Percentiles rank a stretch among this genome's conserved stretches.
Conservation (phyloP, 2,113 vertebrate species). For the Hypocryptadius cinnamomeus region DNA sequence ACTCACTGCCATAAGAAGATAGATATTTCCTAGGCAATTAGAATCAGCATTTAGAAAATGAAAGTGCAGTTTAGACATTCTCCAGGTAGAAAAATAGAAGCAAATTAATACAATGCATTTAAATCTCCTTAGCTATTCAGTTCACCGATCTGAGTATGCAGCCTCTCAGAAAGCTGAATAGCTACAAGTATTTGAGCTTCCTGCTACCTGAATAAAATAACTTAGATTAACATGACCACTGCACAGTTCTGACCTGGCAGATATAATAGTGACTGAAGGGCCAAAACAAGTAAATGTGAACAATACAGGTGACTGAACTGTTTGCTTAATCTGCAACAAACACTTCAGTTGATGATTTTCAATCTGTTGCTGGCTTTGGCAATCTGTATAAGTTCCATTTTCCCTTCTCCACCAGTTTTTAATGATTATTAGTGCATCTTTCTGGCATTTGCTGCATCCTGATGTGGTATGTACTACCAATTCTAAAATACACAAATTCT, state of each 20-base stretch:
- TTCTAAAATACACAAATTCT: background rate
- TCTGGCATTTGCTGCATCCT: background rate
- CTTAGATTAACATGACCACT: background rate
- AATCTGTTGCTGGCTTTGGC: background rate
- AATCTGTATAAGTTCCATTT: background rate
- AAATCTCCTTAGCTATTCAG: background rate
- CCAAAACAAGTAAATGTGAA: background rate
- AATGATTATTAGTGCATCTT: background rate
- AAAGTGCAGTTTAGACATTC: background rate
- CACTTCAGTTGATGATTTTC: background rate
- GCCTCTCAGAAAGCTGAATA: background rate
- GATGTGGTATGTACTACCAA: background rate
- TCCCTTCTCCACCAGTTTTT: background rate
- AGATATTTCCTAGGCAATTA: background rate
- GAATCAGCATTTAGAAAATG: background rate
- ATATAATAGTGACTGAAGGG: background rate
- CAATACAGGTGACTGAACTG: background rate
- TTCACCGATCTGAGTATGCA: background rate
- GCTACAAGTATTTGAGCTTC: background rate
- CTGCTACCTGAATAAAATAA: background rate
- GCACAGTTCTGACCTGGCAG: background rate
- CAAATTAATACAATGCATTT: background rate
- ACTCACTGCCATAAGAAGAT: background rate
- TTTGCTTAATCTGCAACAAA: rapidly evolving
- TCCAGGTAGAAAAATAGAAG: background rate